phyloP scores from a whole-genome alignment of 2,113 vertebrate genomes.

The Dolichotis patagonum region DNA sequence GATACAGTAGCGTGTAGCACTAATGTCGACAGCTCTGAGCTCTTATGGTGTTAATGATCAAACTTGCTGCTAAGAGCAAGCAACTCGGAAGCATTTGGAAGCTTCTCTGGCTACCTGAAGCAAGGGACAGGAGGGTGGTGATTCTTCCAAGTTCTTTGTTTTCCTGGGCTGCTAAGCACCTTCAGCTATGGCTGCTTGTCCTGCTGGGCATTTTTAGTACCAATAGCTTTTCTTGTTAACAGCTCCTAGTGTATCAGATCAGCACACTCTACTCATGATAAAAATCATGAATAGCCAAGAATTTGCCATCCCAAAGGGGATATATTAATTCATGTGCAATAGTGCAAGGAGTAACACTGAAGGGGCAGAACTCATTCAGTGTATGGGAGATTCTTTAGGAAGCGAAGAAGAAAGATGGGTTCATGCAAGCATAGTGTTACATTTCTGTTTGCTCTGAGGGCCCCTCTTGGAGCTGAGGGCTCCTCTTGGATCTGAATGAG shows the following conservation, averaged over 20 bases:
- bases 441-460: neutral
- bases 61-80: neutral
- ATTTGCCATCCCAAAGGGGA: neutral
- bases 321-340: neutral
- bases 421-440: neutral
- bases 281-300: neutral
- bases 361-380: neutral
- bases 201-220: neutral
- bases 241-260: neutral
- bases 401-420: neutral
- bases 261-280: neutral
- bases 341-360: neutral
- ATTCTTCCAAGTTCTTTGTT: neutral
- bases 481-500: neutral
- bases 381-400: neutral
- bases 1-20: neutral
- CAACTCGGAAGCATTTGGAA: neutral
- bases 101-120: neutral
- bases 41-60: neutral
- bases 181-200: neutral
- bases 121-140: rapidly evolving
- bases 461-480: neutral
- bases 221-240: neutral
- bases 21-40: neutral
- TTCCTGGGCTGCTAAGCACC: neutral